Percentiles rank a stretch among this genome's conserved stretches.
Conservation (phyloP, 1,140 invertebrate genomes). For the Monomorium pharaonis region DNA sequence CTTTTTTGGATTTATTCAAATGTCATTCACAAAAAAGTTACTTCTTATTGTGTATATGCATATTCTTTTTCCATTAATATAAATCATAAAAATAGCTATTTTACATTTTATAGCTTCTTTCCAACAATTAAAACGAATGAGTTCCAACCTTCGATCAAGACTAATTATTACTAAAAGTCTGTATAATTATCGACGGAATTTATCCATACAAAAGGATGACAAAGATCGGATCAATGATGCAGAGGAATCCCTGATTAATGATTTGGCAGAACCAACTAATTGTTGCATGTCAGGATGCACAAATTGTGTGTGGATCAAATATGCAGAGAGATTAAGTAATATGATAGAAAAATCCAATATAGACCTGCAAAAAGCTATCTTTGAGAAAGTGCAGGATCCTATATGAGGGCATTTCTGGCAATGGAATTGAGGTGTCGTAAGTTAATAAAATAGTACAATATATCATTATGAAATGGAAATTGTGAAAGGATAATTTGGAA, state of each 20-base stretch:
- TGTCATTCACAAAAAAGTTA: not conserved
- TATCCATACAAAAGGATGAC: slow-evolving; percentile 16
- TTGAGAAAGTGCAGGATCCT: slow-evolving; percentile 92
- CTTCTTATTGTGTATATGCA: not conserved
- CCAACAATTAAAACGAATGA: slow-evolving; percentile 2
- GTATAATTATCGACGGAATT: not conserved
- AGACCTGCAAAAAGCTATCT: slow-evolving; percentile 89
- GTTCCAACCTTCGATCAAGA: not conserved
- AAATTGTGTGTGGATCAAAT: slow-evolving; percentile 98
- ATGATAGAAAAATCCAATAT: slow-evolving; percentile 88
- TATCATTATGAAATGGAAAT: not conserved
- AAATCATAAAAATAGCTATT: not conserved
- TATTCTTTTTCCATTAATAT: not conserved
- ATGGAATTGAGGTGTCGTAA: slow-evolving; percentile 88
- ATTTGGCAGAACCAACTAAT: slow-evolving; percentile 88
- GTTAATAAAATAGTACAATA: slow-evolving; percentile 69
- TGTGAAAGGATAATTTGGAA: not conserved
- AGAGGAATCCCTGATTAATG: slow-evolving; percentile 56
- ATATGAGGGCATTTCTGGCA: slow-evolving; percentile 92
- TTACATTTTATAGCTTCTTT: not conserved
- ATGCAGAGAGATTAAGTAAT: slow-evolving; percentile 92
- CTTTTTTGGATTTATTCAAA: not conserved
- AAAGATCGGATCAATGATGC: not conserved
- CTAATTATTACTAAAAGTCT: not conserved
- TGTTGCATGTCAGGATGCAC: slow-evolving; percentile 98